Conservation (phyloP, 2,888 invertebrate genomes). For the Nasonovia ribisnigri region DNA sequence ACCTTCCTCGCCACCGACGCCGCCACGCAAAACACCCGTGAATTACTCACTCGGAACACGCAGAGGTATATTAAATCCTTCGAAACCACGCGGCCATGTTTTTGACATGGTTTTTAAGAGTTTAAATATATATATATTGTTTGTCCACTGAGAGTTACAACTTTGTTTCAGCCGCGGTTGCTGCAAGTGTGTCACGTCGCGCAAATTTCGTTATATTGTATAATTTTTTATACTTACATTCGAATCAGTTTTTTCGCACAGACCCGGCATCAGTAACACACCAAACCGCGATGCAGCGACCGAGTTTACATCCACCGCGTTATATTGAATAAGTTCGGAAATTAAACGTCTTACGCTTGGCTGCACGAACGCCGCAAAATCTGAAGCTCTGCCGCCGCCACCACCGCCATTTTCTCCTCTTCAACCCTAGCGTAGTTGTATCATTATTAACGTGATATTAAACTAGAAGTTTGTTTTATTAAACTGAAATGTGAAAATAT, state of each 20-base stretch:
- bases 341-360: slow-evolving; percentile 33
- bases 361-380: slow-evolving; percentile 24
- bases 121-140: background rate
- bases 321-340: slow-evolving; percentile 52
- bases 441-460: background rate
- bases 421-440: background rate
- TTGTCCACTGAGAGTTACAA: background rate
- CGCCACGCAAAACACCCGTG: background rate
- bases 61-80: slow-evolving; percentile 4
- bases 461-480: slow-evolving; percentile 46
- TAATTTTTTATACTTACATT: background rate
- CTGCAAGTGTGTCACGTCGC: background rate
- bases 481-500: slow-evolving; percentile 23
- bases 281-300: background rate
- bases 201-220: background rate
- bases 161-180: background rate
- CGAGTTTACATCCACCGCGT: background rate
- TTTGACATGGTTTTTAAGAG: slow-evolving; percentile 17
- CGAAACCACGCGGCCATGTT: slow-evolving; percentile 29
- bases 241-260: background rate
- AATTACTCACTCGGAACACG: slow-evolving; percentile 22
- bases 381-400: background rate
- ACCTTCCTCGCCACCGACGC: background rate
- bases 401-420: background rate
- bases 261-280: background rate